phyloP scores from a whole-genome alignment of 2,888 invertebrate species.

The Ennomos fuscantarius region DNA sequence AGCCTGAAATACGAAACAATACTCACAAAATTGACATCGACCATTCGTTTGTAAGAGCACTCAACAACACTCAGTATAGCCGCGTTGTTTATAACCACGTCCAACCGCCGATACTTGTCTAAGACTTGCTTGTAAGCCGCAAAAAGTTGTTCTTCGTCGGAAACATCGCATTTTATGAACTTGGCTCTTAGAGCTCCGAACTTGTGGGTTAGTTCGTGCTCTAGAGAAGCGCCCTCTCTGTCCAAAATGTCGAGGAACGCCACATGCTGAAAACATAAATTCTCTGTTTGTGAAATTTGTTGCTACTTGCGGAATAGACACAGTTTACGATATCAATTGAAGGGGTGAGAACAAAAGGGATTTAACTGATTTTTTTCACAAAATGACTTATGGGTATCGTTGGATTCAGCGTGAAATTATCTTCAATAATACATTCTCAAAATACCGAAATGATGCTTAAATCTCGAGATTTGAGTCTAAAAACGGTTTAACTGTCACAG shows the following conservation, averaged over 20 bases:
- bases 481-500: too few relatives aligned
- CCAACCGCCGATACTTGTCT: constrained; percentile 70
- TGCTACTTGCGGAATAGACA: too few relatives aligned
- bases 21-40: constrained; percentile 72
- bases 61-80: constrained; percentile 61
- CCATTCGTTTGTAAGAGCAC: constrained; percentile 55
- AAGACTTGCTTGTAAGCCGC: constrained; percentile 66
- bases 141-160: constrained; percentile 62
- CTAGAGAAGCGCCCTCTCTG: constrained; percentile 64
- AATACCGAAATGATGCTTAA: too few relatives aligned
- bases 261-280: constrained; percentile 64
- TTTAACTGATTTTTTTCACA: too few relatives aligned
- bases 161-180: constrained; percentile 77
- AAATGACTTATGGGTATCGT: too few relatives aligned
- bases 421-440: too few relatives aligned
- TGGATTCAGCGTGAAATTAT: too few relatives aligned
- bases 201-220: constrained; percentile 63
- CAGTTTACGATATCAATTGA: too few relatives aligned
- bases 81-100: constrained; percentile 72
- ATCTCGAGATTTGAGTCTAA: too few relatives aligned
- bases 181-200: constrained; percentile 74
- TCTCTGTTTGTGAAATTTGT: neutral
- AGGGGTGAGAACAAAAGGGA: too few relatives aligned
- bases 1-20: neutral
- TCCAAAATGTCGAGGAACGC: constrained; percentile 71